Evolutionary conservation across 2,797 vertebrate genomes (phyloP).

Genomic region (Eulemur albifrons): DNA sequence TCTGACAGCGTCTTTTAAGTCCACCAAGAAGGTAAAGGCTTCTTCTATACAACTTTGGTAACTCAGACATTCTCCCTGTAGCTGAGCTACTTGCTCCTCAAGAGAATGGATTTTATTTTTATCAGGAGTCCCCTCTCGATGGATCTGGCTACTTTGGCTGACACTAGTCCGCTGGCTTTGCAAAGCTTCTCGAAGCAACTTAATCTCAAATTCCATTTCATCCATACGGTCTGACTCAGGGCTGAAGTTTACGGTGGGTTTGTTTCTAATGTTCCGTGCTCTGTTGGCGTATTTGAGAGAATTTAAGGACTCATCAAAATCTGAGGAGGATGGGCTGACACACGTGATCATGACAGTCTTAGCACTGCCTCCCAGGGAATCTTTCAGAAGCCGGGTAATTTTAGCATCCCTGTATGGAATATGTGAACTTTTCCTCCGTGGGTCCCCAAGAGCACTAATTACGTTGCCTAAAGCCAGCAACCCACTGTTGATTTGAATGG

Average conservation of each 20-base stretch:
- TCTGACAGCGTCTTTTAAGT: slow-evolving; percentile 79
- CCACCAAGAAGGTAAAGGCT: slow-evolving; percentile 86
- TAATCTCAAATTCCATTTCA: slow-evolving; percentile 91
- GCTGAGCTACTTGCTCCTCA: slow-evolving; percentile 82
- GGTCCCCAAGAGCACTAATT: slow-evolving; percentile 91
- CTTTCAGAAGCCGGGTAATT: slow-evolving; percentile 94
- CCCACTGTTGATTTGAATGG: slow-evolving; percentile 91
- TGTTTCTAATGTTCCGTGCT: slow-evolving; percentile 91
- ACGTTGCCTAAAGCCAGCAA: slow-evolving; percentile 93
- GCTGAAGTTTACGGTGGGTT: slow-evolving; percentile 87
- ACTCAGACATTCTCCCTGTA: slow-evolving; percentile 82
- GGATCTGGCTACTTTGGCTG: slow-evolving; percentile 75
- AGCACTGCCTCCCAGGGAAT: slow-evolving; percentile 92
- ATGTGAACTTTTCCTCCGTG: slow-evolving; percentile 85
- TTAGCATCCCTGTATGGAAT: slow-evolving; percentile 93
- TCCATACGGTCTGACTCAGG: slow-evolving; percentile 85
- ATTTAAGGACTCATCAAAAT: slow-evolving; percentile 91
- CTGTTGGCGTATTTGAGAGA: slow-evolving; percentile 93
- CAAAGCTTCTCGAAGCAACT: slow-evolving; percentile 88
- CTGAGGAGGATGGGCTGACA: slow-evolving; percentile 91
- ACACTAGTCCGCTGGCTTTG: slow-evolving; percentile 84
- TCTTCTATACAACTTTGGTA: slow-evolving; percentile 88
- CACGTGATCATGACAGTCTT: slow-evolving; percentile 94
- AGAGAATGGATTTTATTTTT: slow-evolving; percentile 80
- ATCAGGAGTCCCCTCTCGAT: slow-evolving; percentile 79